phyloP scores from a whole-genome alignment of 2,797 vertebrate genomes.

The Alauda arvensis region DNA sequence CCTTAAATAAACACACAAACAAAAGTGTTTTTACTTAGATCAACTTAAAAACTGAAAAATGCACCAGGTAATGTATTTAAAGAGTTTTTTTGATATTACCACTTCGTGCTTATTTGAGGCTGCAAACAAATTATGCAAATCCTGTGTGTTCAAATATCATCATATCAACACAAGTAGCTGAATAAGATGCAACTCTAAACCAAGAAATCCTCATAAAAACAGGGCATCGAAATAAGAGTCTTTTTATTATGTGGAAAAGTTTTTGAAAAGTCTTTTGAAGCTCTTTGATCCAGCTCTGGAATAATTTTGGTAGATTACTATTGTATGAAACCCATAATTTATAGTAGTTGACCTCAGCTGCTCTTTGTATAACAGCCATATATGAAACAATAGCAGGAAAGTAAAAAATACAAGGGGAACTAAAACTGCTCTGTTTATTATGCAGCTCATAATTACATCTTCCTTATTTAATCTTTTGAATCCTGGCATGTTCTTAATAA shows the following conservation, averaged over 20 bases:
- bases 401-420: slow-evolving; percentile 81
- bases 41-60: background rate
- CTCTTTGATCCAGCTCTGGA: slow-evolving; percentile 84
- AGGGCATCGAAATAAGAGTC: slow-evolving; percentile 29
- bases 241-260: slow-evolving; percentile 61
- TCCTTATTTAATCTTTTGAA: slow-evolving; percentile 83
- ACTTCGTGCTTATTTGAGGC: background rate
- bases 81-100: background rate
- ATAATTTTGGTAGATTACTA: slow-evolving; percentile 82
- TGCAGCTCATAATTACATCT: slow-evolving; percentile 83
- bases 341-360: slow-evolving; percentile 87
- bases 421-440: slow-evolving; percentile 85
- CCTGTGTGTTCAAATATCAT: background rate
- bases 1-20: background rate
- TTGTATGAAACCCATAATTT: slow-evolving; percentile 87
- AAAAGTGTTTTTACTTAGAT: background rate
- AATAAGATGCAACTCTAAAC: background rate
- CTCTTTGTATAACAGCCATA: slow-evolving; percentile 87
- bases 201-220: slow-evolving; percentile 18
- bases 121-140: background rate
- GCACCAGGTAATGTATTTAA: background rate
- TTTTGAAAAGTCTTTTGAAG: slow-evolving; percentile 67
- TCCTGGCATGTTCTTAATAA: slow-evolving; percentile 80
- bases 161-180: background rate
- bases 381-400: slow-evolving; percentile 82